Evolutionary conservation across 2,113 vertebrate genomes (phyloP).

Genomic region (Lycaon pictus): DNA sequence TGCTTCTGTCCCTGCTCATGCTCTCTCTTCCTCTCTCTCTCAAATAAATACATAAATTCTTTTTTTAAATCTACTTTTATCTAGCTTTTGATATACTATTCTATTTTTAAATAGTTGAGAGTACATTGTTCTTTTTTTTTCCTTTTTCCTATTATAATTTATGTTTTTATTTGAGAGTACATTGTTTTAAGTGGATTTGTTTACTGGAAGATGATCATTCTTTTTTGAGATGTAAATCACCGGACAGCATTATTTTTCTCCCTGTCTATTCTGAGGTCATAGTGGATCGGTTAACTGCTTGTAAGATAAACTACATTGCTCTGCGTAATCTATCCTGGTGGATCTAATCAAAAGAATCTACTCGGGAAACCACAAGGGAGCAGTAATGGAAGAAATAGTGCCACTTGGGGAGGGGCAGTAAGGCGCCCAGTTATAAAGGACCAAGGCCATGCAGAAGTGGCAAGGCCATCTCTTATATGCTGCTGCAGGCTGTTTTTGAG

Average conservation of each 20-base stretch:
- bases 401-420: background rate
- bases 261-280: constrained; percentile 28
- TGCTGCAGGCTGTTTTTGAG: background rate
- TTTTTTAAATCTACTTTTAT: background rate
- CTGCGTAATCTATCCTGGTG: constrained; percentile 39
- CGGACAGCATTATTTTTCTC: background rate
- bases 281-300: constrained; percentile 39
- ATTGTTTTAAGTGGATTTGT: background rate
- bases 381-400: background rate
- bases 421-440: background rate
- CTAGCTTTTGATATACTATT: background rate
- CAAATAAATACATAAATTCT: no score
- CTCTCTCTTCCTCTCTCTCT: no score
- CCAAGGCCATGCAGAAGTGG: background rate
- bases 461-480: background rate
- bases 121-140: background rate
- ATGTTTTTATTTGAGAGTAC: background rate
- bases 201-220: constrained; percentile 13
- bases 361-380: background rate
- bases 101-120: constrained; percentile 8
- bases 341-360: constrained; percentile 66
- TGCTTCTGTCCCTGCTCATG: no score
- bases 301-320: background rate
- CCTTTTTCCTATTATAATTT: background rate
- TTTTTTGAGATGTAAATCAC: background rate